Conservation (phyloP, 2,888 invertebrate genomes). For the Tachina grossa region DNA sequence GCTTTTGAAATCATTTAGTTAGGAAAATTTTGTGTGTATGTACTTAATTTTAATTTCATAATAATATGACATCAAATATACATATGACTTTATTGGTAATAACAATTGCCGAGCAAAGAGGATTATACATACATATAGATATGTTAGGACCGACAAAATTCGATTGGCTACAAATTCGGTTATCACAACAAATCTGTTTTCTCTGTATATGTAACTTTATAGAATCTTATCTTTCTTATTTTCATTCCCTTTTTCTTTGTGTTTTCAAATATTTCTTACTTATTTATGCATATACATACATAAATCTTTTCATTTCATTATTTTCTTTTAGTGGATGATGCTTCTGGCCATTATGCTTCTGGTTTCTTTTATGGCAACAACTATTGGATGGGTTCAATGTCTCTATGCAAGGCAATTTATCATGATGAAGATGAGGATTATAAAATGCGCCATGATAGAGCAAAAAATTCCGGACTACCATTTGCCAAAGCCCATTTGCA, state of each 20-base stretch:
- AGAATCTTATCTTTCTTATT: no score
- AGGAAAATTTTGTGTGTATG: neutral
- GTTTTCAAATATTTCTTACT: neutral
- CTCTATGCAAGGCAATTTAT: constrained; percentile 87
- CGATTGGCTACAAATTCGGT: no score
- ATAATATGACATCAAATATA: neutral
- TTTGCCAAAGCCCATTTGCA: constrained; percentile 79
- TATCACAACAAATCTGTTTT: no score
- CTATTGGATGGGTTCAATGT: constrained; percentile 91
- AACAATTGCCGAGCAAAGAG: no score
- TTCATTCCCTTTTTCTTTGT: neutral
- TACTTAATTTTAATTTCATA: constrained; percentile 8
- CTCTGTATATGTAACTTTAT: no score
- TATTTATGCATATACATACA: no score
- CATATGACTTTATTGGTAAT: no score
- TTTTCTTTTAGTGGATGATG: constrained; percentile 85
- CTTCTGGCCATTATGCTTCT: constrained; percentile 89
- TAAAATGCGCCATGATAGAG: constrained; percentile 45
- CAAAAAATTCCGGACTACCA: constrained; percentile 78
- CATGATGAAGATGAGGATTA: constrained; percentile 80
- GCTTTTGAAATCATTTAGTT: constrained; percentile 39
- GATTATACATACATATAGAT: no score
- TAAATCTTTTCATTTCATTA: neutral
- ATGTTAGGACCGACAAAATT: no score
- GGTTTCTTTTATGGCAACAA: constrained; percentile 93